phyloP scores from a whole-genome alignment of 1,140 invertebrate species.

The Kradibia gibbosae region DNA sequence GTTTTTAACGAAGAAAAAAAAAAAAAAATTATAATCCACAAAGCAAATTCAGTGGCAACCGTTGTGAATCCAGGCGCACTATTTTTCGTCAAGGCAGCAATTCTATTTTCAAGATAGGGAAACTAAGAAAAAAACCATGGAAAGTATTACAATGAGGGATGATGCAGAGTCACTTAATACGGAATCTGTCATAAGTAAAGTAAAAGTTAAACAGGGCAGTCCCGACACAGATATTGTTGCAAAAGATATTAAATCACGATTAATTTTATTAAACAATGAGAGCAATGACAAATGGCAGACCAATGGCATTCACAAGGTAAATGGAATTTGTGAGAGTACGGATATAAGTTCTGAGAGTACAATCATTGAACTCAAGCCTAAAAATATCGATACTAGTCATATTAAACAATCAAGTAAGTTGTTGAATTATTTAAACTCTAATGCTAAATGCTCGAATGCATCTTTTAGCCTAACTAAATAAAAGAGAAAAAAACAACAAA shows the following conservation, averaged over 20 bases:
- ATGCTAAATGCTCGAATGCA: neutral
- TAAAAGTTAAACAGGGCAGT: constrained; percentile 56
- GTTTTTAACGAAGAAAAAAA: neutral
- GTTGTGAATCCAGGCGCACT: neutral
- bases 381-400: constrained; percentile 67
- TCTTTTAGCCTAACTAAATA: neutral
- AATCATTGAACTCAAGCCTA: constrained; percentile 53
- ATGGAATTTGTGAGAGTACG: constrained; percentile 63
- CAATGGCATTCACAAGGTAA: constrained; percentile 65
- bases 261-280: constrained; percentile 56
- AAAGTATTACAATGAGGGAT: neutral
- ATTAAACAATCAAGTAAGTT: constrained; percentile 64
- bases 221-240: constrained; percentile 57
- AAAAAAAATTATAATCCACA: neutral
- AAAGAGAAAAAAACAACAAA: neutral
- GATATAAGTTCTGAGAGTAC: constrained; percentile 55
- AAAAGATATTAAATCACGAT: constrained; percentile 65
- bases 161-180: constrained; percentile 50
- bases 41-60: neutral
- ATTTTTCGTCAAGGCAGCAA: neutral
- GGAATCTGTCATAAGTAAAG: constrained; percentile 53
- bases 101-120: neutral
- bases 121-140: constrained; percentile 9
- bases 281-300: constrained; percentile 53
- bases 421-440: neutral